Conservation (phyloP, 2,797 vertebrate genomes). For the Lycodopsis pacificus region DNA sequence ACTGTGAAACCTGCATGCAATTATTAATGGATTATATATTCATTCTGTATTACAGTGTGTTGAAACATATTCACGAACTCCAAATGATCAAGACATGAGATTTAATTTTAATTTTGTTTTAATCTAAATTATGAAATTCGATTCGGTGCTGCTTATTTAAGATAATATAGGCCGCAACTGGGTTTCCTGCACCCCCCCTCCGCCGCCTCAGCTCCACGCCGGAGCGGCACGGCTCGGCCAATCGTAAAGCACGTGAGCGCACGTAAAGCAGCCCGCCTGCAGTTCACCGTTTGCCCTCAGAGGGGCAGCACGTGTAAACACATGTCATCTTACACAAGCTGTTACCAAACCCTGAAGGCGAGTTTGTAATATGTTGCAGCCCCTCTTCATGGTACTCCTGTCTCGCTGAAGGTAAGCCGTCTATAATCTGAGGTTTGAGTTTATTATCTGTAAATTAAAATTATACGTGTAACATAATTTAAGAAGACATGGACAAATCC, state of each 20-base stretch:
- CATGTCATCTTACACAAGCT: slow-evolving; percentile 45
- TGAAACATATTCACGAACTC: too few relatives aligned
- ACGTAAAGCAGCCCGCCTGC: background rate
- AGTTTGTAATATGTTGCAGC: background rate
- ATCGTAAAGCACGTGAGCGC: background rate
- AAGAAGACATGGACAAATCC: background rate
- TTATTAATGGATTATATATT: background rate
- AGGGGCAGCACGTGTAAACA: slow-evolving; percentile 43
- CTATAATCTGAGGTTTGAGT: fast-evolving
- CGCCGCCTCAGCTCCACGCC: background rate
- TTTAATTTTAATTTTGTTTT: background rate
- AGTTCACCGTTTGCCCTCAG: slow-evolving; percentile 3
- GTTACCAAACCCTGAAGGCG: slow-evolving; percentile 33
- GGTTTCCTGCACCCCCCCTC: too few relatives aligned
- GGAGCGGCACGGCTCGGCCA: slow-evolving; percentile 1
- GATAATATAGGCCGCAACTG: background rate
- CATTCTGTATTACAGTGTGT: too few relatives aligned
- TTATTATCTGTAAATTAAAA: background rate
- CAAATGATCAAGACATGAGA: too few relatives aligned
- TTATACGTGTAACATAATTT: background rate
- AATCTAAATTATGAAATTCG: background rate
- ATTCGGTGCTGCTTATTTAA: background rate
- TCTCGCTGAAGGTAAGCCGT: slow-evolving; percentile 3
- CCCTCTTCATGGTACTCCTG: background rate
- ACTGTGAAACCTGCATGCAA: fast-evolving